Percentiles rank a stretch among this genome's conserved stretches.
Evolutionary conservation across 1,140 invertebrate genomes (phyloP).

Genomic region (Sminthurides bifidus): DNA sequence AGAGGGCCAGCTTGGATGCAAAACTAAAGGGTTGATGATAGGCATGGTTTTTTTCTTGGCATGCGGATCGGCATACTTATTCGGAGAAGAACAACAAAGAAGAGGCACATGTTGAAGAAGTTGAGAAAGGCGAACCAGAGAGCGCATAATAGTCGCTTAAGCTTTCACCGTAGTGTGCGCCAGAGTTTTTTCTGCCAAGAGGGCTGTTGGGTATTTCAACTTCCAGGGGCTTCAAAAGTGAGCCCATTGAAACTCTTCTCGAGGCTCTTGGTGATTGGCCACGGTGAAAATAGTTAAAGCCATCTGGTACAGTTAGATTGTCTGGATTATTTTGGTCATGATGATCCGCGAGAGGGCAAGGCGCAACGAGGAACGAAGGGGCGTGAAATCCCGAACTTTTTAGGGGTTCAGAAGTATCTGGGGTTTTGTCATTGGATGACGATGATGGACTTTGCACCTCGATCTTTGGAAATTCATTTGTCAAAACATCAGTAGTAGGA

Average conservation of each 20-base stretch:
- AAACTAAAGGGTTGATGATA: slow-evolving; percentile 79
- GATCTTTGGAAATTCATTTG: slow-evolving; percentile 28
- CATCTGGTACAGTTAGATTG: slow-evolving; percentile 12
- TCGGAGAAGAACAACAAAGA: slow-evolving; percentile 23
- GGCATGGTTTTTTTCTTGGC: slow-evolving; percentile 54
- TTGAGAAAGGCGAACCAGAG: slow-evolving; percentile 32
- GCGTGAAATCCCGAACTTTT: background rate
- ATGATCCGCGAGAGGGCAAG: too few species aligned
- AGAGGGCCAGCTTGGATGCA: slow-evolving; percentile 69
- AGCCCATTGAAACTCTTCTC: slow-evolving; percentile 34
- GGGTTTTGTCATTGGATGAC: slow-evolving; percentile 14
- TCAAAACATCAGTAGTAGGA: too few species aligned
- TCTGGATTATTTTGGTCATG: background rate
- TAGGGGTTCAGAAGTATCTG: background rate
- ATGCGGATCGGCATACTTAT: slow-evolving; percentile 37
- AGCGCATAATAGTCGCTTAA: background rate
- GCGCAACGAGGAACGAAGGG: too few species aligned
- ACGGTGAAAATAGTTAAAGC: slow-evolving; percentile 20
- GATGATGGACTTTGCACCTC: slow-evolving; percentile 30
- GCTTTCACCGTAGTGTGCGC: slow-evolving; percentile 7
- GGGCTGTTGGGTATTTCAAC: slow-evolving; percentile 33
- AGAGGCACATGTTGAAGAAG: slow-evolving; percentile 26
- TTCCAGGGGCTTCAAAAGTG: slow-evolving; percentile 32
- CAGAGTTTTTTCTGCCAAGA: slow-evolving; percentile 22
- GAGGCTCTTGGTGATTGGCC: slow-evolving; percentile 30